Base-by-base conservation (phyloP, 2,888 invertebrate species). In the Apotomis turbidana region DNA sequence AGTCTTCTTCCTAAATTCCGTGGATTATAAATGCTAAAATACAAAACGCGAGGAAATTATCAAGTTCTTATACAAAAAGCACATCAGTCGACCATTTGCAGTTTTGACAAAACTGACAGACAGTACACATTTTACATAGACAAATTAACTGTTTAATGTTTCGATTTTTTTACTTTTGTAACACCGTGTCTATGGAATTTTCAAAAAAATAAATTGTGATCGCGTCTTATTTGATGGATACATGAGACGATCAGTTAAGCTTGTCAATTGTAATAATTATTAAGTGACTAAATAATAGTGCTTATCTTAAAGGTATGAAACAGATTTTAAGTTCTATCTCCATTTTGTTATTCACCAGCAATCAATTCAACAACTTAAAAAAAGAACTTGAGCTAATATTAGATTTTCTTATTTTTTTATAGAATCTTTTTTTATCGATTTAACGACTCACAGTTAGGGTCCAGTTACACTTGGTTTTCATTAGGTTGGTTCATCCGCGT, bases 11-110 rank as follows among this genome's bases (percentile, higher is more conserved):
- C 49, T 10, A 61, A 68, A 44, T 13, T 58, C n/a, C 44, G 68
- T 61, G 54, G 27, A 62, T 68, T 38, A 38, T 74, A 68, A 77
- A 73, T 75, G 75, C 74, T 75, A 79, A 77, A 76, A 80, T 81
- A 59, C 73, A 75, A 81, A 84, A 85, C 83, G 81, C 81, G 79
- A 81, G 76, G 79, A 83, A 78, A 82, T 66, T 80, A 81, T 76
- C 78, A 86, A 86, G 85, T 81, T 85, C 79, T 81, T 83, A 80
- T 79, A 85, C 81, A 81, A 87, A 89, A 88, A 85, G 84, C 88
- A 85, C 87, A 87, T 87, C 83, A 82, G 79, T 84, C 86, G 82
- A 85, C 89, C 88, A 90, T 90, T 90, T 85, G 81, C 84, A 82
- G 83, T 87, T 87, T 87, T 81, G 79, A 79, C 80, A 70, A 72